A percentile compares a stretch with the other conserved stretches of the same genome.
Evolutionary conservation across 1,140 invertebrate genomes (phyloP).

Genomic region (Drosophila simulans): DNA sequence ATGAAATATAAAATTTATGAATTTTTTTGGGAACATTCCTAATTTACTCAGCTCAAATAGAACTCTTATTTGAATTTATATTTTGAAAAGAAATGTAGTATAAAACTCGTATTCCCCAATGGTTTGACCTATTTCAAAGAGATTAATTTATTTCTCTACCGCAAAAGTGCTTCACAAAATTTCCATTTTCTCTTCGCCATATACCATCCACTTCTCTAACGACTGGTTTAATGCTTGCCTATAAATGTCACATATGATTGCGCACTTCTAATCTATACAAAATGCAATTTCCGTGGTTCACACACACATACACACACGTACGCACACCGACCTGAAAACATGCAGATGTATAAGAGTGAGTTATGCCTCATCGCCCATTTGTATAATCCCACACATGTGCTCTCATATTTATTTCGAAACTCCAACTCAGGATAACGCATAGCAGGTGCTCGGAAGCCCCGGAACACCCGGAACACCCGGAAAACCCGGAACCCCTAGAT

Average conservation of each 20-base stretch:
- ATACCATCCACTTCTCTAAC: background rate
- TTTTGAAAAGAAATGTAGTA: background rate
- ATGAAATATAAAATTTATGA: background rate
- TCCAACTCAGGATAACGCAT: constrained; percentile 39
- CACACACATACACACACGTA: constrained; percentile 20
- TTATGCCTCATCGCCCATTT: constrained; percentile 56
- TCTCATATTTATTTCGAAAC: constrained; percentile 65
- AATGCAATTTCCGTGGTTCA: constrained; percentile 69
- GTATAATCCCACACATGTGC: constrained; percentile 76
- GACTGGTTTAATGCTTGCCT: constrained; percentile 44
- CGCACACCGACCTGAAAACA: background rate
- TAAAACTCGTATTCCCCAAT: background rate
- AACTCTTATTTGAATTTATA: background rate
- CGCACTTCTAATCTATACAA: constrained; percentile 66
- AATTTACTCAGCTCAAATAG: background rate
- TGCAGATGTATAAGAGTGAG: constrained; percentile 14
- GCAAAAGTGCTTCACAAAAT: background rate
- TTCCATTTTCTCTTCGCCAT: constrained; percentile 9
- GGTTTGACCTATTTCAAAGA: background rate
- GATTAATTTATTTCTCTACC: constrained; percentile 1
- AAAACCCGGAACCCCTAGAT: background rate
- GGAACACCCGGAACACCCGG: background rate
- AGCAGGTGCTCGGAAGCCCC: constrained; percentile 15
- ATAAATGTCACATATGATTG: constrained; percentile 78
- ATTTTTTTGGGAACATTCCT: too few species aligned